phyloP scores from a whole-genome alignment of 2,113 vertebrate species.

The Anhinga anhinga region DNA sequence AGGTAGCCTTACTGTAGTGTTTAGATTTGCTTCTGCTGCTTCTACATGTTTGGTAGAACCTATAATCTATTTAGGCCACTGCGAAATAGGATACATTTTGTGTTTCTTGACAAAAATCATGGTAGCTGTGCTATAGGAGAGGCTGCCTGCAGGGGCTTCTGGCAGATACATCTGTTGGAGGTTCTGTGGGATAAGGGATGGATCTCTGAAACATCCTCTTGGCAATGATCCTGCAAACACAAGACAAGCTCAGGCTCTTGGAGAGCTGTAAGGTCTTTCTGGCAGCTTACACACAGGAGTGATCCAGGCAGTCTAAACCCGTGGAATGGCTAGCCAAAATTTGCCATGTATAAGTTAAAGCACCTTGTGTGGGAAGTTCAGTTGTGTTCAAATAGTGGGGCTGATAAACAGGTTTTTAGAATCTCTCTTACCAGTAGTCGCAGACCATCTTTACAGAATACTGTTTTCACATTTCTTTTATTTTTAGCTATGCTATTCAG shows the following conservation, averaged over 20 bases:
- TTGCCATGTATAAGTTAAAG: background rate
- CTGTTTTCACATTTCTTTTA: background rate
- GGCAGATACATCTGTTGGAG: background rate
- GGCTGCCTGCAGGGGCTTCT: background rate
- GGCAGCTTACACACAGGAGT: background rate
- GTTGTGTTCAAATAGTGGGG: background rate
- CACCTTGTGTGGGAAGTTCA: background rate
- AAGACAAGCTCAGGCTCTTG: background rate
- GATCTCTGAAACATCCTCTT: background rate
- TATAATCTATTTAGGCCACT: background rate
- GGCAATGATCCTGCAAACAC: background rate
- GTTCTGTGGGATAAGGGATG: background rate
- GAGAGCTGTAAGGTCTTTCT: background rate
- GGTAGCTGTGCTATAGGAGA: background rate
- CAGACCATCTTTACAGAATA: background rate
- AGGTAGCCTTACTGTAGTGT: background rate
- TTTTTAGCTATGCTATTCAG: background rate
- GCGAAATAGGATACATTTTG: background rate
- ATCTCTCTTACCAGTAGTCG: background rate
- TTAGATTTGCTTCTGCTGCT: background rate
- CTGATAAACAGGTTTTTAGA: background rate
- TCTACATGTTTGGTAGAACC: background rate
- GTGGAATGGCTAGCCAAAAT: background rate
- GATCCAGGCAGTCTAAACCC: background rate
- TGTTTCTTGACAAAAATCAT: background rate